Evolutionary conservation across 2,888 invertebrate genomes (phyloP), one percentile per base, ranked within the genome.

Genomic region (Torymus tubicola): DNA sequence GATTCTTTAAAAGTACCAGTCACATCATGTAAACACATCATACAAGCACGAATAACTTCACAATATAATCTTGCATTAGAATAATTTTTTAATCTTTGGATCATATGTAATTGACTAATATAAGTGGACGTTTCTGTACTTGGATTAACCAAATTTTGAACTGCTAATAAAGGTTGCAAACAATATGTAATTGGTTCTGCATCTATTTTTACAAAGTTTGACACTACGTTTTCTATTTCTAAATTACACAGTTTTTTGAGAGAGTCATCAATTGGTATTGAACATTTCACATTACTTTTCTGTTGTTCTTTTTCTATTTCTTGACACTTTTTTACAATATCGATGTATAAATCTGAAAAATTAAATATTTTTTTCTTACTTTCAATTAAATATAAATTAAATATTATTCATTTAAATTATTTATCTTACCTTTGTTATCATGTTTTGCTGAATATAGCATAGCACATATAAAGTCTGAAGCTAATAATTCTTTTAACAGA

Each of bases 11-110:
- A 94, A 64, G 95, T 96, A 85, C 95, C 96, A 72, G 95, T 95
- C 0, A 96, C 96, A 90, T 97, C 97, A 87, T 97, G 95, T 4
- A 98, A 91, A n/a, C 97, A 96, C 87, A 98, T 94, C 80, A 98
- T 94, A 87, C 97, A 96, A 0, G 97, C 96, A 83, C 98, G 93
- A 85, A 98, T 95, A 52, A 98, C 93, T 92, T 98, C 98, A 88
- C 96, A 96, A 88, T 96, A 98, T 0, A 98, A 91, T 84, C 96
- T 93, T 0, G 96, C 93, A 84, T 95, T 93, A n/a, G 94, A 93
- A 85, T 96, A 95, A 74, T 95, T 95, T 91, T 98, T 97, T 0
- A 98, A 92, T 84, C 95, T 94, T 89, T 97, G 96, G 71, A 98
- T 93, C 93, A 98, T 95, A 64, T 96, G 91, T 73, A 98, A 91